Evolutionary conservation across 2,888 invertebrate species (phyloP).

Genomic region (Drosophila eohydei): DNA sequence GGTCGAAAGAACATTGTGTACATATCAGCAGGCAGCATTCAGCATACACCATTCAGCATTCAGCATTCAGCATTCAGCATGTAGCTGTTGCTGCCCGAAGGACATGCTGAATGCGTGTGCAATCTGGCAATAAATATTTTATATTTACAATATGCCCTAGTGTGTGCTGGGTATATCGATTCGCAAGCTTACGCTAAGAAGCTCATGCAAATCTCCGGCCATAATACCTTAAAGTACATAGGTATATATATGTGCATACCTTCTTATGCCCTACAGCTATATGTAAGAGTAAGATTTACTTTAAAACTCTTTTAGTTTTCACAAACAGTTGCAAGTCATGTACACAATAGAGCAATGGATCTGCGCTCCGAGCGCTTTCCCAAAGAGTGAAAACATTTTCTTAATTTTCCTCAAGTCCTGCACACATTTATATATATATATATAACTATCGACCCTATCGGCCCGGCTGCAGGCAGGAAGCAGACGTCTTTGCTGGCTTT

Average conservation of each 20-base stretch:
- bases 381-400: constrained; percentile 13
- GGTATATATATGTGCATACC: not conserved
- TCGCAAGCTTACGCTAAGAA: not conserved
- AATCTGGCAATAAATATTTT: constrained; percentile 76
- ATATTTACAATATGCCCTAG: constrained; percentile 57
- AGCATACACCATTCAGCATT: constrained; percentile 16
- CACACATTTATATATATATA: constrained; percentile 28
- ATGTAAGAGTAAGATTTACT: not conserved
- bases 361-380: not conserved
- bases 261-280: too few relatives aligned
- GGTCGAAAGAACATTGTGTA: constrained; percentile 53
- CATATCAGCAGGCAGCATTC: constrained; percentile 27
- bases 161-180: constrained; percentile 21
- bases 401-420: constrained; percentile 44
- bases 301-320: not conserved
- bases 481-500: constrained; percentile 44
- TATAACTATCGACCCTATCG: constrained; percentile 23
- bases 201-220: not conserved
- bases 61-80: not conserved
- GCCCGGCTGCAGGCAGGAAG: constrained; percentile 33
- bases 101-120: constrained; percentile 55
- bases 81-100: constrained; percentile 15
- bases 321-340: not conserved
- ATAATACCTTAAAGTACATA: not conserved
- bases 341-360: not conserved